Percentiles rank a stretch among this genome's conserved stretches.
Evolutionary conservation across 1,140 invertebrate genomes (phyloP).

Genomic region (Dinothrombium tinctorium): DNA sequence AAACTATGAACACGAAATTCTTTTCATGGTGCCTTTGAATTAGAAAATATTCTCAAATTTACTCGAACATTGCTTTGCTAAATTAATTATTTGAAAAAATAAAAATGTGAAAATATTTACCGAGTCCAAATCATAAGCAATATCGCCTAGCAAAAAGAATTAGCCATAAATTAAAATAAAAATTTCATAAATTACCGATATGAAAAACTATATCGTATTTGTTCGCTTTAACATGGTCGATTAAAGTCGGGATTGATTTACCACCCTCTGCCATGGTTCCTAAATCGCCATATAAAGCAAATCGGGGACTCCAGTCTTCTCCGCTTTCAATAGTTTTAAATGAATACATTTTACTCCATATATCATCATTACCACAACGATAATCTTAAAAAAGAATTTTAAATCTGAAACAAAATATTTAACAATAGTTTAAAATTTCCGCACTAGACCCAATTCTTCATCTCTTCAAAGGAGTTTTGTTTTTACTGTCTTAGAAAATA

Average conservation of each 20-base stretch:
- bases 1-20: slow-evolving; percentile 22
- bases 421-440: too few relatives aligned
- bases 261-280: slow-evolving; percentile 70
- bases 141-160: slow-evolving; percentile 29
- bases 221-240: slow-evolving; percentile 48
- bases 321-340: slow-evolving; percentile 8
- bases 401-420: background rate
- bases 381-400: too few relatives aligned
- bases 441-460: too few relatives aligned
- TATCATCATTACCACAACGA: slow-evolving; percentile 9
- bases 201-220: slow-evolving; percentile 67
- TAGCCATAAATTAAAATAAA: background rate
- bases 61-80: too few relatives aligned
- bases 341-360: slow-evolving; percentile 11
- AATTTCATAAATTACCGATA: slow-evolving; percentile 32
- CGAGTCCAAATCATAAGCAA: slow-evolving; percentile 80
- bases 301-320: slow-evolving; percentile 7
- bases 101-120: slow-evolving; percentile 20
- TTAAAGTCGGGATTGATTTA: slow-evolving; percentile 42
- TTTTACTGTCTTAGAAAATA: slow-evolving; percentile 12
- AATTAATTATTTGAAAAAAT: background rate
- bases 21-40: too few relatives aligned
- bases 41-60: too few relatives aligned
- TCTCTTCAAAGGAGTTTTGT: too few relatives aligned
- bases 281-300: slow-evolving; percentile 75